phyloP scores from a whole-genome alignment of 2,113 vertebrate species.

The Mesembrinibis cayennensis region DNA sequence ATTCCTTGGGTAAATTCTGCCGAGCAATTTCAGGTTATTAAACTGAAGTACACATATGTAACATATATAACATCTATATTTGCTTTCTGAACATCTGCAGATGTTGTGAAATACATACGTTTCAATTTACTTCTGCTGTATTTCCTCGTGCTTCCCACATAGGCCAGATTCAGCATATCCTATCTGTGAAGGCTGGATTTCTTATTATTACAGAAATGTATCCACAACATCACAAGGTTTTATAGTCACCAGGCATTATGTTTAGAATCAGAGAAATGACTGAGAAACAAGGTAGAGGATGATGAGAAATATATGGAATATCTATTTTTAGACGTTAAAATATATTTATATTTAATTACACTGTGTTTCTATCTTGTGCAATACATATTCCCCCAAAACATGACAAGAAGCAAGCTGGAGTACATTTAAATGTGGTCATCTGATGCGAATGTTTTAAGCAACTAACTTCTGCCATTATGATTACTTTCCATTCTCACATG shows the following conservation, averaged over 20 bases:
- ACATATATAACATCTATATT: not conserved
- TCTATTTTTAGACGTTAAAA: not conserved
- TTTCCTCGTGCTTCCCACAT: not conserved
- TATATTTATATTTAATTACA: not conserved
- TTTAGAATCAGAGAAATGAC: not conserved
- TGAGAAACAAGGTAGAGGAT: not conserved
- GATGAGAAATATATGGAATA: not conserved
- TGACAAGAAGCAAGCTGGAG: conserved; percentile 54
- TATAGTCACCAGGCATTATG: not conserved
- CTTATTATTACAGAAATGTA: not conserved
- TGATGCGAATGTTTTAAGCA: conserved; percentile 26
- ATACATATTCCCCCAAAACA: not conserved
- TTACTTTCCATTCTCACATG: conserved; percentile 51
- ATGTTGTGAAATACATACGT: not conserved
- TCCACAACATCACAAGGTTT: not conserved
- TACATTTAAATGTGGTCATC: conserved; percentile 58
- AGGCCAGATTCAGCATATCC: not conserved
- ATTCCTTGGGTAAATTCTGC: not conserved
- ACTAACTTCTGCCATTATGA: not conserved
- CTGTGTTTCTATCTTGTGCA: not conserved
- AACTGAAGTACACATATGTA: not conserved
- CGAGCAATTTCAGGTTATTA: not conserved
- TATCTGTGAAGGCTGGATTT: not conserved
- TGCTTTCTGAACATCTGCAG: not conserved
- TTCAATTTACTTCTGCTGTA: not conserved